Conservation (phyloP, 2,113 vertebrate genomes). For the Atlantisia rogersi region DNA sequence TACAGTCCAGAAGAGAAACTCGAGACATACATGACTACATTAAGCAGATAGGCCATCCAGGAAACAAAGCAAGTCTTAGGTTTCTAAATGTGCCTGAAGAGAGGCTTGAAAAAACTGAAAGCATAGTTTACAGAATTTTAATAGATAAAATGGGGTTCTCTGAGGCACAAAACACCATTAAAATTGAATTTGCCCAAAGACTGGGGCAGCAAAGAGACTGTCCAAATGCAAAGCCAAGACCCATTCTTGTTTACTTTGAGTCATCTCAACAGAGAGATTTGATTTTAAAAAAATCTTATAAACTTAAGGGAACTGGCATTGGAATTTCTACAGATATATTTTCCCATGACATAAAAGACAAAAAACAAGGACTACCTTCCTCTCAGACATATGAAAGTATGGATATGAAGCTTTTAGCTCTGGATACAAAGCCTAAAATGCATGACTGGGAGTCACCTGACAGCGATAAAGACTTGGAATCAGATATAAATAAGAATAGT, state of each 20-base stretch:
- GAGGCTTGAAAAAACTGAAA: slow-evolving; percentile 86
- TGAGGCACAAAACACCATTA: slow-evolving; percentile 86
- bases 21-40: slow-evolving; percentile 98
- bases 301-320: slow-evolving; percentile 95
- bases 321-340: slow-evolving; percentile 93
- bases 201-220: slow-evolving; percentile 95
- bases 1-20: slow-evolving; percentile 95
- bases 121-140: slow-evolving; percentile 88
- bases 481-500: slow-evolving; percentile 89
- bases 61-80: slow-evolving; percentile 89
- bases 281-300: slow-evolving; percentile 97
- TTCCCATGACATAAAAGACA: slow-evolving; percentile 87
- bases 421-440: slow-evolving; percentile 84
- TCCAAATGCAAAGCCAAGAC: slow-evolving; percentile 93
- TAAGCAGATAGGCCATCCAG: slow-evolving; percentile 90
- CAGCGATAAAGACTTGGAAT: slow-evolving; percentile 90
- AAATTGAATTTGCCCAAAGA: slow-evolving; percentile 94
- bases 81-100: slow-evolving; percentile 97
- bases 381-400: slow-evolving; percentile 99
- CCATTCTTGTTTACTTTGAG: slow-evolving; percentile 95
- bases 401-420: slow-evolving; percentile 88
- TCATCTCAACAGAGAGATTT: slow-evolving; percentile 92
- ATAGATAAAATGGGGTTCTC: slow-evolving; percentile 94
- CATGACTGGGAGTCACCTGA: slow-evolving; percentile 90
- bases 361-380: slow-evolving; percentile 88